These are phyloP conservation scores for Cichlasoma orientale DNA, from an alignment of 2,797 vertebrate species.

Conservation along the genomic window DNA sequence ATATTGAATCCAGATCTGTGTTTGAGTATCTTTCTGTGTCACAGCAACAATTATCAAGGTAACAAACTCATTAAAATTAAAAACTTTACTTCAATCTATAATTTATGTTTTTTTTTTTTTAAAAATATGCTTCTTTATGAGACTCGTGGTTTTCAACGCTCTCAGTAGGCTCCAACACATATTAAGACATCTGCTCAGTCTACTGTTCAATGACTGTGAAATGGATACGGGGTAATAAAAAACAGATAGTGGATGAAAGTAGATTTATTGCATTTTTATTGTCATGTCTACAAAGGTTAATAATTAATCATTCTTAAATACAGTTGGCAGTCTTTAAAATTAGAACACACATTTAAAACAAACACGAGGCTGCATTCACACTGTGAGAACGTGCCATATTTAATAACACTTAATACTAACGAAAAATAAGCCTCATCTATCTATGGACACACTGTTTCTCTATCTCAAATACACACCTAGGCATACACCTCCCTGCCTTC, in stretches of 20 bases:
- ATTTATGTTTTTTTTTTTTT: too few species aligned
- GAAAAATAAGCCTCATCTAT: neutral
- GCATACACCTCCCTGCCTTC: neutral
- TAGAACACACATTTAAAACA: neutral
- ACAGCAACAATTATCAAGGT: neutral
- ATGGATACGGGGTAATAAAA: neutral
- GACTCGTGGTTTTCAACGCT: neutral
- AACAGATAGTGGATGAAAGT: neutral
- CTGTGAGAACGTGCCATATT: neutral
- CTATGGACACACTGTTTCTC: neutral
- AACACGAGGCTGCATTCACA: neutral
- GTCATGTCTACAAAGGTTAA: neutral
- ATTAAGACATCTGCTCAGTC: too few species aligned
- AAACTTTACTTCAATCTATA: neutral
- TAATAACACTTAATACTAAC: neutral
- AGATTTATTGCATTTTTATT: slow-evolving; percentile 14
- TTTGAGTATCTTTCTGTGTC: neutral
- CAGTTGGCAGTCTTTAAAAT: neutral
- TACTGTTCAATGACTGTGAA: neutral
- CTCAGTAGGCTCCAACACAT: neutral
- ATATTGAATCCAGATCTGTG: neutral
- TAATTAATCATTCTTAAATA: slow-evolving; percentile 8
- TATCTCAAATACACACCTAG: neutral
- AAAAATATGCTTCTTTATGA: slow-evolving; percentile 7
- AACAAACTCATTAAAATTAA: neutral